Evolutionary conservation across 2,797 vertebrate genomes (phyloP).

Genomic region (Gymnodraco acuticeps): DNA sequence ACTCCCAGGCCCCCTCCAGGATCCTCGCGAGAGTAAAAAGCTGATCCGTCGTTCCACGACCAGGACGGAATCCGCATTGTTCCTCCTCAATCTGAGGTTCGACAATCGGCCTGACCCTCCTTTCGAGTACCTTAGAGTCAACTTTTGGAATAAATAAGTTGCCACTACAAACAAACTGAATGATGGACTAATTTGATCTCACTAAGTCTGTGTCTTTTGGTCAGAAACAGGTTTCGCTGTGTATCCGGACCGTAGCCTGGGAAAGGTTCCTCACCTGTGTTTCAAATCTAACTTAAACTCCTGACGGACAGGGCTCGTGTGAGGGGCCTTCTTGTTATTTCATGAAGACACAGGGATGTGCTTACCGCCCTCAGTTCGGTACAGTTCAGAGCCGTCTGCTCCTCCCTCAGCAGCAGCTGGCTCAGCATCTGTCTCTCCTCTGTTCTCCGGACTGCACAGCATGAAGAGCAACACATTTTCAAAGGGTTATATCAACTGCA

Average conservation of each 20-base stretch:
- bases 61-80: no score
- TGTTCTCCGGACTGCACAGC: slow-evolving; percentile 68
- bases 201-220: background rate
- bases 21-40: no score
- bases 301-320: background rate
- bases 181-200: background rate
- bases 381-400: slow-evolving; percentile 57
- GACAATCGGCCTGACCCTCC: no score
- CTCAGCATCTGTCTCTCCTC: slow-evolving; percentile 36
- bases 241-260: background rate
- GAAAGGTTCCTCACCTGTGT: background rate
- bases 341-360: accelerated
- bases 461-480: background rate
- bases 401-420: slow-evolving; percentile 22
- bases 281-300: background rate
- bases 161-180: background rate
- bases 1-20: no score
- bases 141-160: no score
- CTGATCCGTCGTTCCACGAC: no score
- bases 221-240: background rate
- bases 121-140: no score
- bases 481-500: background rate
- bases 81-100: no score
- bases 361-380: slow-evolving; percentile 68
- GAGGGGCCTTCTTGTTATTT: background rate